These are phyloP conservation scores for Amphibalanus amphitrite DNA, from an alignment of 1,140 invertebrate genomes.

Conservation along the genomic window DNA sequence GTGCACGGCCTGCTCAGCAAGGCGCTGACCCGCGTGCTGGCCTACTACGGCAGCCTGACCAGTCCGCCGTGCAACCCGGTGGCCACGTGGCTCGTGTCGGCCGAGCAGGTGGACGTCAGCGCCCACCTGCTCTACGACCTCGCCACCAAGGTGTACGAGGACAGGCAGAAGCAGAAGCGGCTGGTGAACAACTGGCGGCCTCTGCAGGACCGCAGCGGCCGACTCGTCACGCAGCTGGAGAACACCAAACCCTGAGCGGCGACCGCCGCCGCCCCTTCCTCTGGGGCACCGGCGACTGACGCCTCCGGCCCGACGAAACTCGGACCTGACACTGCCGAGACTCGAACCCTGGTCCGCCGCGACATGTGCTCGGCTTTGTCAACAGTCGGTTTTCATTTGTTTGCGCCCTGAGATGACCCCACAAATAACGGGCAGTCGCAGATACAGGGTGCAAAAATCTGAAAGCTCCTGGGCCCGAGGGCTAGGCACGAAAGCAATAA, in stretches of 20 bases:
- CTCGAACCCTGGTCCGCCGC: too few species aligned
- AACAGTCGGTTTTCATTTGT: too few species aligned
- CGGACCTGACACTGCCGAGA: too few species aligned
- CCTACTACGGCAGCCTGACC: slow-evolving; percentile 43
- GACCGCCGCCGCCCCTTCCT: too few species aligned
- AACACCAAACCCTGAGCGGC: background rate
- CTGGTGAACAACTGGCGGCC: background rate
- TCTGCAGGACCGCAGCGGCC: background rate
- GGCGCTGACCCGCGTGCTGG: background rate
- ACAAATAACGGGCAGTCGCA: too few species aligned
- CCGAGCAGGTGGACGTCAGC: background rate
- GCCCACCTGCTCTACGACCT: background rate
- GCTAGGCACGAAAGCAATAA: too few species aligned
- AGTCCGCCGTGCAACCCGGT: slow-evolving; percentile 37
- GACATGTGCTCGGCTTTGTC: too few species aligned
- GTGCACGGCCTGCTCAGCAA: background rate
- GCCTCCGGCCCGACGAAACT: too few species aligned
- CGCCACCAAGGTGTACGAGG: background rate
- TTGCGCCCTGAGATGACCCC: too few species aligned
- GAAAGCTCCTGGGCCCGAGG: too few species aligned
- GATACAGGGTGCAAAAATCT: too few species aligned
- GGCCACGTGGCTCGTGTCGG: slow-evolving; percentile 36
- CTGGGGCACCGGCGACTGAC: too few species aligned
- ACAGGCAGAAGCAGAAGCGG: background rate
- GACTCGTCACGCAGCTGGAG: background rate